phyloP scores from a whole-genome alignment of 2,113 vertebrate species.

The Hippocampus zosterae region DNA sequence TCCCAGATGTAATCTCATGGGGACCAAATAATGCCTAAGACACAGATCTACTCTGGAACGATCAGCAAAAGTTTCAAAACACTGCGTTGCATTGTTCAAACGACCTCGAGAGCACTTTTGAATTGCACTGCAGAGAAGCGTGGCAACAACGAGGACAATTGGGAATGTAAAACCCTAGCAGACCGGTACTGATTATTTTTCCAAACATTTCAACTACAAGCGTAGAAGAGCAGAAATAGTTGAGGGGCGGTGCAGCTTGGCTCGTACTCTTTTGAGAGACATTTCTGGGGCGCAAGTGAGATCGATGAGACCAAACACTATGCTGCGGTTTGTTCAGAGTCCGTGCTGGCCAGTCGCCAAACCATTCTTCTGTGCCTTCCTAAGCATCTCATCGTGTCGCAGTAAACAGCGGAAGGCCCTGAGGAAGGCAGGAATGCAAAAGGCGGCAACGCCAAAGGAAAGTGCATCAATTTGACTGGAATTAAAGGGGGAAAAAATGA shows the following conservation, averaged over 20 bases:
- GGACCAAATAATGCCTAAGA: slow-evolving; percentile 43
- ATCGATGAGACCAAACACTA: slow-evolving; percentile 45
- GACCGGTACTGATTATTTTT: neutral
- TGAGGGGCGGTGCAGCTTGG: slow-evolving; percentile 15
- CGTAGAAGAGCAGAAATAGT: slow-evolving; percentile 26
- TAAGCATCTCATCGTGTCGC: slow-evolving; percentile 32
- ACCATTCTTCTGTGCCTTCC: slow-evolving; percentile 42
- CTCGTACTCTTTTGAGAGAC: slow-evolving; percentile 24
- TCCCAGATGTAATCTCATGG: slow-evolving; percentile 33
- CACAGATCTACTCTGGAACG: slow-evolving; percentile 38
- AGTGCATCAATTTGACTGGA: too few relatives aligned
- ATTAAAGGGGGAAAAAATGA: too few relatives aligned
- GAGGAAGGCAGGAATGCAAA: slow-evolving; percentile 47
- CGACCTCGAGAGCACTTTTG: neutral
- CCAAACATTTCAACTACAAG: slow-evolving; percentile 13
- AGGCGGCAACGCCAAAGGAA: slow-evolving; percentile 34
- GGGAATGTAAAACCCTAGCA: neutral
- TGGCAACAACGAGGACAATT: neutral
- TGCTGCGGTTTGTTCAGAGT: slow-evolving; percentile 48
- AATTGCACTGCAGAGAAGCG: neutral
- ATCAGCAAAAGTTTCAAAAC: slow-evolving; percentile 52
- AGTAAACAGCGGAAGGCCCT: slow-evolving; percentile 39
- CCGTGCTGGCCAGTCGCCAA: slow-evolving; percentile 46
- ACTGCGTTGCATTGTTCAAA: slow-evolving; percentile 42
- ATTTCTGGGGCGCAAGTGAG: slow-evolving; percentile 34